Evolutionary conservation across 1,140 invertebrate genomes (phyloP).

Genomic region (Panagrolaimus sp.): DNA sequence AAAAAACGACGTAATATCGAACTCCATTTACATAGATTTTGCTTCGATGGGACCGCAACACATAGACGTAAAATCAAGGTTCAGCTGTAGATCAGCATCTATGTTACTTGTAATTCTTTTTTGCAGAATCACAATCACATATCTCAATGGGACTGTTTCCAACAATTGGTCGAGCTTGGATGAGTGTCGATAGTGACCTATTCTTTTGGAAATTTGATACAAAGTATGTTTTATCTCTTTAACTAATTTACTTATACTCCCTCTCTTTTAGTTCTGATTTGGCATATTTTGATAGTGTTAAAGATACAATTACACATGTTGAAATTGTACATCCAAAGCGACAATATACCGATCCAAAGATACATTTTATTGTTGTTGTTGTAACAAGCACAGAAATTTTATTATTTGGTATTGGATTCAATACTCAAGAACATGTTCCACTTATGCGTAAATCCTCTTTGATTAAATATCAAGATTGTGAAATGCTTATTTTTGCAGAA

Average conservation of each 20-base stretch:
- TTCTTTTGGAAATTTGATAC: constrained; percentile 10
- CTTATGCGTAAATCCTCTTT: neutral
- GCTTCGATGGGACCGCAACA: too few species aligned
- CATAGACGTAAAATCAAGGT: too few species aligned
- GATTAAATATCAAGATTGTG: neutral
- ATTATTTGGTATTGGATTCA: neutral
- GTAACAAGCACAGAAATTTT: constrained; percentile 1
- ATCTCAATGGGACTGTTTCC: constrained; percentile 1
- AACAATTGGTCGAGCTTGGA: neutral
- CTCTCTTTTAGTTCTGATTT: neutral
- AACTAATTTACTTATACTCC: too few species aligned
- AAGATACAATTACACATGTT: neutral
- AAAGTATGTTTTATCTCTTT: neutral
- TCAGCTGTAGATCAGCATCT: neutral
- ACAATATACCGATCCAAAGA: neutral
- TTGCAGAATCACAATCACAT: constrained; percentile 1
- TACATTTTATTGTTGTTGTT: constrained; percentile 5
- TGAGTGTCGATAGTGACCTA: constrained; percentile 9
- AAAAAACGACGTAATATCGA: too few species aligned
- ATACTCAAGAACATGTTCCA: neutral
- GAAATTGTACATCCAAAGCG: neutral
- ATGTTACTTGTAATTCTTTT: neutral
- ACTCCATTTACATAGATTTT: too few species aligned
- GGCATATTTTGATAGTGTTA: neutral
- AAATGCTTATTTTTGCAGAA: neutral